phyloP scores from a whole-genome alignment of 2,888 invertebrate species.

The Penaeus monodon region DNA sequence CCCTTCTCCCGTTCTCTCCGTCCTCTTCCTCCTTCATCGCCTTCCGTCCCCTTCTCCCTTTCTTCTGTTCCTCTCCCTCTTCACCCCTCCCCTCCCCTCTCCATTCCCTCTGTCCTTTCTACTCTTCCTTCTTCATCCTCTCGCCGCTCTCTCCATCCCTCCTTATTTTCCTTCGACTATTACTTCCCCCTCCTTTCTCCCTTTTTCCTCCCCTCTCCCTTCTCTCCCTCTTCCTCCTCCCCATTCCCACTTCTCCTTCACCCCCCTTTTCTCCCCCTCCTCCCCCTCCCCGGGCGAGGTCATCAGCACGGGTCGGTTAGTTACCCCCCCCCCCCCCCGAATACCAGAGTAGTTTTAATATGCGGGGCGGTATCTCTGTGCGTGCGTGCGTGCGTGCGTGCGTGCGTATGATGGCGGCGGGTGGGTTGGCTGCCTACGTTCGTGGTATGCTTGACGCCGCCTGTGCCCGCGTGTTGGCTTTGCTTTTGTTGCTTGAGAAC shows the following conservation, averaged over 20 bases:
- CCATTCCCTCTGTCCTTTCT: not conserved
- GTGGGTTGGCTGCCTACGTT: too few relatives aligned
- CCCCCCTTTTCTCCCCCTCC: not conserved
- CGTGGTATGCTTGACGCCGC: too few relatives aligned
- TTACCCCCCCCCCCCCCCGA: too few relatives aligned
- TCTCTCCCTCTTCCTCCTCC: not conserved
- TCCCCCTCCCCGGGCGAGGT: not conserved
- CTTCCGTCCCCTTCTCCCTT: too few relatives aligned
- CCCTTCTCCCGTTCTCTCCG: too few relatives aligned
- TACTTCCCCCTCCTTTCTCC: not conserved
- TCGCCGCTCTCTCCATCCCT: not conserved
- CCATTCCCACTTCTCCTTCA: not conserved
- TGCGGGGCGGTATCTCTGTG: not conserved
- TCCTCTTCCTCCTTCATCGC: too few relatives aligned
- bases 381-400: not conserved
- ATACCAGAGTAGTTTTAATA: too few relatives aligned
- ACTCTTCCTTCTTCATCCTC: not conserved
- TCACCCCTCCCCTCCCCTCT: not conserved
- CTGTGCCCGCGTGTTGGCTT: too few relatives aligned
- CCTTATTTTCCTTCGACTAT: not conserved
- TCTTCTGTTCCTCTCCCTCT: not conserved
- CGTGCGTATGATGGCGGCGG: too few relatives aligned
- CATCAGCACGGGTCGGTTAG: too few relatives aligned
- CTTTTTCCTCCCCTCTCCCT: not conserved
- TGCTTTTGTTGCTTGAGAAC: too few relatives aligned